Evolutionary conservation across 2,888 invertebrate species (phyloP), one percentile per base, ranked within the genome.

Genomic region (Cotesia congregata): DNA sequence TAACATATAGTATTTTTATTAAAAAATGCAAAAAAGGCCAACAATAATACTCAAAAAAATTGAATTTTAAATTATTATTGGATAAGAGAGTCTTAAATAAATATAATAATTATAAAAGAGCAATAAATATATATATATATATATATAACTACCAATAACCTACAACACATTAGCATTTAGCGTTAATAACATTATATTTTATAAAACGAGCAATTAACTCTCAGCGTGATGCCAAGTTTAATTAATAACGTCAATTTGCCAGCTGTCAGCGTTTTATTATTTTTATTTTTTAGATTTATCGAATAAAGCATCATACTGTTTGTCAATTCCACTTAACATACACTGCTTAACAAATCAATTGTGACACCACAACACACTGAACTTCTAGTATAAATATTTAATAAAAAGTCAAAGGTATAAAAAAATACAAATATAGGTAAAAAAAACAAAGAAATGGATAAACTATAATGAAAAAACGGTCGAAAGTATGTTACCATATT

Each of bases 81-180:
- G 17, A 60, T 60, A 70, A 64, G 61, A 64, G 61, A 9, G 60
- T n/a, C 69, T 67, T 17, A 41, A 71, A 76, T 17, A 62, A 20
- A 39, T 41, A n/a, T 40, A 60, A 50, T 15, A 30, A 67, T 20
- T 39, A 59, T 17, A 7, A 41, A 41, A 74, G n/a, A 73, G 38
- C 40, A 61, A 40, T 38, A 50, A 50, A 50, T 50, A 50, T 41
- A 41, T 41, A 41, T 41, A 41, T 41, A 9, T 6, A 41, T 41
- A 41, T 41, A 67, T 67, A 81, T 78, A 82, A 78, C 84, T 85
- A 84, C 80, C 77, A 62, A 17, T 20, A 64, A 64, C 83, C 85
- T 85, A 85, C 85, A 78, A 85, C 84, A 86, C 85, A 85, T 81
- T 81, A 85, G 84, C 85, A 81, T 82, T 82, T 83, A 84, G 83